phyloP scores from a whole-genome alignment of 2,888 invertebrate species.

The Xestia xanthographa region DNA sequence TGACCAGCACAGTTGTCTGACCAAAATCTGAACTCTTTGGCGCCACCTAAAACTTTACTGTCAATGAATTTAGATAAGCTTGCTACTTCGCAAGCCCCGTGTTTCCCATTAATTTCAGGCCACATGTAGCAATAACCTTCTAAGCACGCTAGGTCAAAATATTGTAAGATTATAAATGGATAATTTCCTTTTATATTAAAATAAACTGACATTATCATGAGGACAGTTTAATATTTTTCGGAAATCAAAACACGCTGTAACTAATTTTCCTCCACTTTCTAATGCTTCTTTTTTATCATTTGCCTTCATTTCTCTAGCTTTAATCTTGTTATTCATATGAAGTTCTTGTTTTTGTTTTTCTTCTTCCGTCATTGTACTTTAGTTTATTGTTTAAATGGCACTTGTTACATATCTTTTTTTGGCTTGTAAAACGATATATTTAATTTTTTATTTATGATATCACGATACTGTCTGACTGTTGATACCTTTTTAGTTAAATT shows the following conservation, averaged over 20 bases:
- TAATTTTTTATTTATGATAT: neutral
- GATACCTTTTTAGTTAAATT: conserved; percentile 6
- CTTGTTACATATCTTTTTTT: too few relatives aligned
- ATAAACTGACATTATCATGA: conserved; percentile 40
- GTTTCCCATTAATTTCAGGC: conserved; percentile 16
- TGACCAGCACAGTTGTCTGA: neutral
- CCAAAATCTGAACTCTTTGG: neutral
- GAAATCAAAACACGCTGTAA: conserved; percentile 36
- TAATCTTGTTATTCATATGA: neutral
- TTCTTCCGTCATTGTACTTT: conserved; percentile 6
- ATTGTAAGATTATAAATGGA: neutral
- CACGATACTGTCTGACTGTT: too few relatives aligned
- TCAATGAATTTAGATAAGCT: conserved; percentile 12
- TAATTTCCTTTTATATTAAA: neutral
- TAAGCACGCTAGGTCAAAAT: neutral
- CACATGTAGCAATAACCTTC: conserved; percentile 17
- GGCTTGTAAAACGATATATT: conserved; percentile 28
- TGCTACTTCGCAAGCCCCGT: conserved; percentile 17
- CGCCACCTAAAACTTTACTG: neutral
- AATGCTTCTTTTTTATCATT: conserved; percentile 8
- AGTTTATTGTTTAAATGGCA: too few relatives aligned
- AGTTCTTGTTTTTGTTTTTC: conserved; percentile 10
- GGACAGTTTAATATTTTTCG: conserved; percentile 48
- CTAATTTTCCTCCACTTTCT: conserved; percentile 11
- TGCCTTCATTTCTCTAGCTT: conserved; percentile 9